Evolutionary conservation across 2,113 vertebrate species (phyloP).

Genomic region (Myanophis thanlyinensis): DNA sequence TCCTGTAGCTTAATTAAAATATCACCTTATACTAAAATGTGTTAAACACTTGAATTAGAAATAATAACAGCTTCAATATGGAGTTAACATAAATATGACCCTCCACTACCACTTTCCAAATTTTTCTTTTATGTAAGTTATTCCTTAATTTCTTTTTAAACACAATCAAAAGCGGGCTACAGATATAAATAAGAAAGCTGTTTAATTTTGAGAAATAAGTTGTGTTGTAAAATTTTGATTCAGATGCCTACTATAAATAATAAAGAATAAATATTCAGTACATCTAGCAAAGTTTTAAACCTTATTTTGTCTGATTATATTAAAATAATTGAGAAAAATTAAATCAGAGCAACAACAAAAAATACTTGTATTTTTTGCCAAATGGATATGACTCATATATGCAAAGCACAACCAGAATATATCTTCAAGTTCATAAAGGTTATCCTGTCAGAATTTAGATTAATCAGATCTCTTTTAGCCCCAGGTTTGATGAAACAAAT

Average conservation of each 20-base stretch:
- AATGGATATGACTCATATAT: neutral
- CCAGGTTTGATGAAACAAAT: neutral
- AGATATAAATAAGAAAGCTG: constrained; percentile 45
- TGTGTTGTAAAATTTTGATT: neutral
- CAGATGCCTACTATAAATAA: neutral
- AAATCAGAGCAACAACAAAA: neutral
- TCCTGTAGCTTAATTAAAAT: constrained; percentile 17
- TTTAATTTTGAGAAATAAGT: constrained; percentile 20
- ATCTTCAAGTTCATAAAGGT: neutral
- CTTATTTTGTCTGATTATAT: neutral
- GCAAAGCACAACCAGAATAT: neutral
- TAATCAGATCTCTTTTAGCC: constrained; percentile 4
- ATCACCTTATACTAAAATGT: constrained; percentile 32
- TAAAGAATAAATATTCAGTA: constrained; percentile 4
- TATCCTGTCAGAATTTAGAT: neutral
- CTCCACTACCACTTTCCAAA: constrained; percentile 43
- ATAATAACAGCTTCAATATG: constrained; percentile 30
- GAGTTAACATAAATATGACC: neutral
- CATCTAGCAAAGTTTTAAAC: neutral
- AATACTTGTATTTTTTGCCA: neutral
- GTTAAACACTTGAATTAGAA: neutral
- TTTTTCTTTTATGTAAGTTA: constrained; percentile 19
- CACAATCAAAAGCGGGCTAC: constrained; percentile 55
- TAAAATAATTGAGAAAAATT: neutral
- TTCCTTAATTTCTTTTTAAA: constrained; percentile 39